Base-by-base conservation (phyloP, 1,140 invertebrate species). In the Idris sp. region DNA sequence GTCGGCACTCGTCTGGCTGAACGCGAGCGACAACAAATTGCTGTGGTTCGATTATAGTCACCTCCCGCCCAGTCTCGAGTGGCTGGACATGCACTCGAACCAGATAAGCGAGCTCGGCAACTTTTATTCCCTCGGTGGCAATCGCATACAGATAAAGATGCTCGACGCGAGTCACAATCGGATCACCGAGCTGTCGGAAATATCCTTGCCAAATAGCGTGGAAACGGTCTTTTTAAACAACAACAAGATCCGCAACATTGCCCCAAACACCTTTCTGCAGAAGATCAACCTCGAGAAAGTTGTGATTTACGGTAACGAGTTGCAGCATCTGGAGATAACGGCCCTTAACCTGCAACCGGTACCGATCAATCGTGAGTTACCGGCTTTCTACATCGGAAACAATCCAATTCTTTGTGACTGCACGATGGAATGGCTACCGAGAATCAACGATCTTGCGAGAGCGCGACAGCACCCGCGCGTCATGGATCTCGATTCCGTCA, bases 51-150 rank as follows among this genome's bases (percentile, higher is more conserved):
- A 97, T 86, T 97, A 97, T 84, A 91, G 93, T 9, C 89, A 96
- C 49, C 91, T 97, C 38, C 96, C 96, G 0, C 82, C 87, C 35
- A 92, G 91, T 64, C 88, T 97, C 54, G 93, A 95, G 77, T 97
- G 95, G 95, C 86, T 98, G 31, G 96, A 97, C 86, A 89, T 98
- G 77, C 95, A 97, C 85, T 93, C 93, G 80, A 98, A 98, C 86
- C 92, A 93, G 79, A 92, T 97, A 62, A 90, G 90, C 80, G 92
- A 95, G 78, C 88, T 98, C 0, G 92, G 92, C 48, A 93, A 94
- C 84, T 92, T 92, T 75, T 93, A 94, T 77, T 67, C 73, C 19
- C 43, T 88, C 86, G 72, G 86, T 89, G 40, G 87, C 15, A 87
- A 89, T 81, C 90, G 91, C 46, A 78, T 92, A 11, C 90, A 90